These are phyloP conservation scores for Datnioides undecimradiatus DNA, from an alignment of 2,113 vertebrate genomes.

Conservation along the genomic window DNA sequence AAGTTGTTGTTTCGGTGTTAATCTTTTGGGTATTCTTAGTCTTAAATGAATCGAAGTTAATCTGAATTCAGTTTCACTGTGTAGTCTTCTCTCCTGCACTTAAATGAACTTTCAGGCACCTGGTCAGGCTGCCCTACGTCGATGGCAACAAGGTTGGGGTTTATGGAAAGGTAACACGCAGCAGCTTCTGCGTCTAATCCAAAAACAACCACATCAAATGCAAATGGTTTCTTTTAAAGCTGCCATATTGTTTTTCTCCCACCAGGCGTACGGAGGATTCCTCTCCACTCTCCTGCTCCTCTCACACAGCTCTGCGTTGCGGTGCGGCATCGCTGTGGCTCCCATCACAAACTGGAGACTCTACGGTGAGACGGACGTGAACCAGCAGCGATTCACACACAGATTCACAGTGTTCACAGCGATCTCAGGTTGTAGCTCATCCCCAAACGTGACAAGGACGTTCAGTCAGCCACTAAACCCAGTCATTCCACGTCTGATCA, in stretches of 20 bases:
- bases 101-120: slow-evolving; percentile 67
- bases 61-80: no score
- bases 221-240: neutral
- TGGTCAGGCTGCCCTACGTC: slow-evolving; percentile 74
- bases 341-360: slow-evolving; percentile 83
- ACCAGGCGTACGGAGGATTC: slow-evolving; percentile 84
- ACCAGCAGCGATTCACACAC: neutral
- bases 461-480: no score
- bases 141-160: slow-evolving; percentile 78
- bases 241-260: neutral
- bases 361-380: slow-evolving; percentile 63
- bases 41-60: no score
- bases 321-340: slow-evolving; percentile 79
- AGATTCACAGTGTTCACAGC: neutral
- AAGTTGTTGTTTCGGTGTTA: neutral
- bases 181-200: neutral
- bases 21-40: neutral
- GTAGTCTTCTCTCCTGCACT: no score
- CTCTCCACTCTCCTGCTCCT: slow-evolving; percentile 78
- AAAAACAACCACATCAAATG: neutral
- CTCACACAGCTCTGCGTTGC: slow-evolving; percentile 71
- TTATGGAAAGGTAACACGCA: slow-evolving; percentile 81
- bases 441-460: neutral
- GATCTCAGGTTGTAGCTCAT: neutral
- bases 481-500: neutral